These are phyloP conservation scores for Oedothorax gibbosus DNA, from an alignment of 1,140 invertebrate species.

Conservation along the genomic window DNA sequence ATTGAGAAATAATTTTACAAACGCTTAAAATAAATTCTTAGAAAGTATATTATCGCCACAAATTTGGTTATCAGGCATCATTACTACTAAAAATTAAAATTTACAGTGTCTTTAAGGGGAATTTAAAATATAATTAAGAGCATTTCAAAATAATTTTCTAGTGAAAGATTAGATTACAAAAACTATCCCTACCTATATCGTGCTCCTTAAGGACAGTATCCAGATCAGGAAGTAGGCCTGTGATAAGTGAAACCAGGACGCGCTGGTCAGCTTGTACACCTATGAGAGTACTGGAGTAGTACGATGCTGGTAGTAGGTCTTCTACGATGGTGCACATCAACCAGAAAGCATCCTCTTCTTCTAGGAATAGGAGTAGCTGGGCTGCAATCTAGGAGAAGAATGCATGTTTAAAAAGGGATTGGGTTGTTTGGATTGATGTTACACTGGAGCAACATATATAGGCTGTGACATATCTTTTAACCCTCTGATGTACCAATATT, in stretches of 20 bases:
- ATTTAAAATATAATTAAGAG: too few species aligned
- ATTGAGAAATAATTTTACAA: too few species aligned
- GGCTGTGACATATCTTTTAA: not conserved
- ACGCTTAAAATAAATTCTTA: too few species aligned
- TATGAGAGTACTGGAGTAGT: constrained; percentile 94
- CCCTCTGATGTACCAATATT: not conserved
- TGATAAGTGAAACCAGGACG: constrained; percentile 90
- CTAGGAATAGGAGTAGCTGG: constrained; percentile 92
- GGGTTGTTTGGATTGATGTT: too few species aligned
- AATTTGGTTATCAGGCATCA: too few species aligned
- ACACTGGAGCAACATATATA: too few species aligned
- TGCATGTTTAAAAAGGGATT: not conserved
- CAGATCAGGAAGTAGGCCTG: constrained; percentile 85
- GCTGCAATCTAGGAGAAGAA: constrained; percentile 80
- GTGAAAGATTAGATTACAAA: too few species aligned
- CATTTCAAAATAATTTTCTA: too few species aligned
- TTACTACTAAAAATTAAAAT: too few species aligned
- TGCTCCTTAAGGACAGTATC: constrained; percentile 90
- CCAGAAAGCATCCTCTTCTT: constrained; percentile 99
- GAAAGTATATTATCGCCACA: too few species aligned
- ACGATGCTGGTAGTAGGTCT: constrained; percentile 96
- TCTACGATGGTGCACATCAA: constrained; percentile 98
- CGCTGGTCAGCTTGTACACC: constrained; percentile 89
- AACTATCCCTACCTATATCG: constrained; percentile 74
- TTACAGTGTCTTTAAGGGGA: too few species aligned